These are phyloP conservation scores for Netelia inedita DNA, from an alignment of 2,888 invertebrate species.

Conservation along the genomic window DNA sequence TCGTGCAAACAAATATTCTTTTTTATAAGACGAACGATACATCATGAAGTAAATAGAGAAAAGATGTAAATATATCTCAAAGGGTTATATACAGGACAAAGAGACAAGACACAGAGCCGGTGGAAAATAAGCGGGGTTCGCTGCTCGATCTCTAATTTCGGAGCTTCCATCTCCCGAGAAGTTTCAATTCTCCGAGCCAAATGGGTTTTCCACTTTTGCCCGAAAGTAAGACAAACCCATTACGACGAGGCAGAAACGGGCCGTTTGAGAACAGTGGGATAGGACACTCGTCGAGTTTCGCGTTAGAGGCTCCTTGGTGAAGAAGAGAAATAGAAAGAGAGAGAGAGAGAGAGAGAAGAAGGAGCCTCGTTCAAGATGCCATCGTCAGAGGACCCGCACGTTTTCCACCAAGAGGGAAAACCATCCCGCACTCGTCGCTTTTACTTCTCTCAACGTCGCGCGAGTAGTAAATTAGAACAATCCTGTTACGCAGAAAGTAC, in stretches of 20 bases:
- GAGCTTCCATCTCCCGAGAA: slow-evolving; percentile 64
- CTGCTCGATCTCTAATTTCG: slow-evolving; percentile 67
- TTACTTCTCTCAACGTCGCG: slow-evolving; percentile 51
- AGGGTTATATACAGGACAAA: slow-evolving; percentile 40
- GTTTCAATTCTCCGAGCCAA: slow-evolving; percentile 74
- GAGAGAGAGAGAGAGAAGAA: slow-evolving; percentile 23
- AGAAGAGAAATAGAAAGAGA: slow-evolving; percentile 29
- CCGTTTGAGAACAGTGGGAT: slow-evolving; percentile 72
- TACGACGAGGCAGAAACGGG: slow-evolving; percentile 72
- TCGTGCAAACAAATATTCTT: background rate
- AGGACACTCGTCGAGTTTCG: slow-evolving; percentile 71
- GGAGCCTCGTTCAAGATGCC: slow-evolving; percentile 44
- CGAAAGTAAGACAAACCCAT: slow-evolving; percentile 75
- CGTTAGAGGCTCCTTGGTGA: slow-evolving; percentile 58
- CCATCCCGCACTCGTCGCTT: slow-evolving; percentile 43
- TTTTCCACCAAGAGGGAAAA: slow-evolving; percentile 54
- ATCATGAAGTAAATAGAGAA: slow-evolving; percentile 51
- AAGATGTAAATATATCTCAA: slow-evolving; percentile 29
- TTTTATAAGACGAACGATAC: slow-evolving; percentile 14
- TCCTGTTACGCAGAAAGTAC: slow-evolving; percentile 39
- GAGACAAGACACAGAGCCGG: slow-evolving; percentile 1
- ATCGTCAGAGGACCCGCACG: slow-evolving; percentile 49
- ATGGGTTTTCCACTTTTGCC: slow-evolving; percentile 74
- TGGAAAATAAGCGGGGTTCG: slow-evolving; percentile 48
- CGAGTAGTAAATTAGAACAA: slow-evolving; percentile 61